phyloP scores from a whole-genome alignment of 1,140 invertebrate species.

The Sipha flava region DNA sequence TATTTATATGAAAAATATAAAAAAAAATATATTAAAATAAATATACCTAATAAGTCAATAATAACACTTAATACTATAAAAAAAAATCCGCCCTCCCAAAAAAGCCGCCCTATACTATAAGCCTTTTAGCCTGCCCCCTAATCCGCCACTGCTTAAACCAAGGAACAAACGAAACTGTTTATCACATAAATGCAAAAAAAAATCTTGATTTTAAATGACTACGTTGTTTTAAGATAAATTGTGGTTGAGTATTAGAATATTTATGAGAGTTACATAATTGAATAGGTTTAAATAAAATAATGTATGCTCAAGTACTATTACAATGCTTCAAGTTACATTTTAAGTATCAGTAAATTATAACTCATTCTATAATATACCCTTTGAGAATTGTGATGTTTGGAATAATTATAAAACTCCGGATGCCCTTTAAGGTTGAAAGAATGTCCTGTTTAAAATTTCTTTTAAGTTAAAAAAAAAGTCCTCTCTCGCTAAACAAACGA shows the following conservation, averaged over 20 bases:
- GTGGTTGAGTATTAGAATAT: not conserved
- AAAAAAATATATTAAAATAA: too few relatives aligned
- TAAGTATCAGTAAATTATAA: slow-evolving; percentile 4
- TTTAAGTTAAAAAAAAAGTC: not conserved
- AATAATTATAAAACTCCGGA: slow-evolving; percentile 3
- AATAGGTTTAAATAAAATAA: not conserved
- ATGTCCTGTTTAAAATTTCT: not conserved
- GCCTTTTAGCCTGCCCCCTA: too few relatives aligned
- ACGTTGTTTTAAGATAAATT: not conserved
- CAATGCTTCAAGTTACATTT: not conserved
- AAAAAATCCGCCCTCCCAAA: too few relatives aligned
- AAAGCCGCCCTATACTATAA: too few relatives aligned
- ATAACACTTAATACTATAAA: too few relatives aligned
- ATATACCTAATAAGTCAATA: too few relatives aligned
- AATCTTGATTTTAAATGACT: not conserved
- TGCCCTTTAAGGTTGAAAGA: not conserved
- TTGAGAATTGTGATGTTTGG: not conserved
- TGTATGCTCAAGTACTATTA: not conserved
- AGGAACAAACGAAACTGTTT: too few relatives aligned
- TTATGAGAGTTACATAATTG: not conserved
- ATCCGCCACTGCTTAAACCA: too few relatives aligned
- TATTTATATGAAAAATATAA: too few relatives aligned
- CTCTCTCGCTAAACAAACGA: not conserved
- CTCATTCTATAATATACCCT: not conserved
- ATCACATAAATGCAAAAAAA: too few relatives aligned